A percentile compares a stretch with the other conserved stretches of the same genome.
Evolutionary conservation across 1,140 invertebrate genomes (phyloP).

Genomic region (Pteromalus puparum): DNA sequence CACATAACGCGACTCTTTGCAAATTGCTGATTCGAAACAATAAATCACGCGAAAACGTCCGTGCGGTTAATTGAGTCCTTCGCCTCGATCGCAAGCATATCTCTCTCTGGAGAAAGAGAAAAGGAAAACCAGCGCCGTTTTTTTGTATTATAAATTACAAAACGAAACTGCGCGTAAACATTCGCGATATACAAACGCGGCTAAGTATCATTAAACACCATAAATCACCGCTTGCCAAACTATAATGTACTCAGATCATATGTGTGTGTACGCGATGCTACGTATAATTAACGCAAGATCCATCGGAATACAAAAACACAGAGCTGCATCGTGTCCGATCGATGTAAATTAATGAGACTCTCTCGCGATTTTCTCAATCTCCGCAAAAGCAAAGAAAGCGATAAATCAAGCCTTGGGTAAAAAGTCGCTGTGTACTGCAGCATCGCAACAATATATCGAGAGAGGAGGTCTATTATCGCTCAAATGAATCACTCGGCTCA

Average conservation of each 20-base stretch:
- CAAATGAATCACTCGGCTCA: slow-evolving; percentile 27
- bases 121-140: background rate
- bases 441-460: background rate
- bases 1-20: slow-evolving; percentile 1
- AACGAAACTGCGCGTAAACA: background rate
- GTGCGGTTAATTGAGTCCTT: slow-evolving; percentile 24
- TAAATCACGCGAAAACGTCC: slow-evolving; percentile 14
- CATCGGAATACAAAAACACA: background rate
- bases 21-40: slow-evolving; percentile 30
- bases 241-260: background rate
- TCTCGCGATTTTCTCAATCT: background rate
- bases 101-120: background rate
- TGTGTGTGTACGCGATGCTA: too few species aligned
- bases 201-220: background rate
- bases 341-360: slow-evolving; percentile 32
- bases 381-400: background rate
- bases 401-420: background rate
- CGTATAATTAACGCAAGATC: background rate
- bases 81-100: background rate
- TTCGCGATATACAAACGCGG: background rate
- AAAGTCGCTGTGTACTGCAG: background rate
- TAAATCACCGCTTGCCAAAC: too few species aligned
- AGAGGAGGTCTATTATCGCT: slow-evolving; percentile 10
- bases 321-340: background rate
- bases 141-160: background rate